These are phyloP conservation scores for Meloidogyne chitwoodi DNA, from an alignment of 1,140 invertebrate genomes.

Conservation along the genomic window DNA sequence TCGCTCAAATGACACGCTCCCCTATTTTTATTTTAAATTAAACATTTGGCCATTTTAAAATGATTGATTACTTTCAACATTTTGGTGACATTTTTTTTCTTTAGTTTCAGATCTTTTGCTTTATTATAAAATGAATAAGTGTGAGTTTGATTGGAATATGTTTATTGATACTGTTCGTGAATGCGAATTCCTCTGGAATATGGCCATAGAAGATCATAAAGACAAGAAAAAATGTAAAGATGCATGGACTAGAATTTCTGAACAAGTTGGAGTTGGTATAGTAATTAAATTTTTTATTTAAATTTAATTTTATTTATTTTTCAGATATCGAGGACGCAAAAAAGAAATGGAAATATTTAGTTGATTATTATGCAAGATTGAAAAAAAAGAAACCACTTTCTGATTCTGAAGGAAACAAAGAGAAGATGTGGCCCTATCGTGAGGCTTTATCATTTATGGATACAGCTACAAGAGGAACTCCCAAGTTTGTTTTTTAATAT, in stretches of 20 bases:
- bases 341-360: slow-evolving; percentile 13
- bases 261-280: slow-evolving; percentile 1
- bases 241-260: slow-evolving; percentile 1
- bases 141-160: not conserved
- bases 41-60: too few species aligned
- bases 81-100: too few species aligned
- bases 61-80: not conserved
- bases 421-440: not conserved
- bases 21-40: too few species aligned
- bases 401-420: not conserved
- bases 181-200: slow-evolving; percentile 2
- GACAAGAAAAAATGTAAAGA: not conserved
- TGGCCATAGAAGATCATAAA: not conserved
- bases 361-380: slow-evolving; percentile 9
- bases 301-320: not conserved
- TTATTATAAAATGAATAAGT: not conserved
- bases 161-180: not conserved
- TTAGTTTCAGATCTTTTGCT: too few species aligned
- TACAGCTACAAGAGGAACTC: not conserved
- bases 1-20: too few species aligned
- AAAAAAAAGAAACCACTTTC: not conserved
- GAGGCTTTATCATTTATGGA: not conserved
- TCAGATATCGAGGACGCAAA: not conserved
- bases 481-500: not conserved
- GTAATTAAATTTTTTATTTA: not conserved